Evolutionary conservation across 2,797 vertebrate genomes (phyloP), one percentile per base, ranked within the genome.

Genomic region (Holocentrus rufus): DNA sequence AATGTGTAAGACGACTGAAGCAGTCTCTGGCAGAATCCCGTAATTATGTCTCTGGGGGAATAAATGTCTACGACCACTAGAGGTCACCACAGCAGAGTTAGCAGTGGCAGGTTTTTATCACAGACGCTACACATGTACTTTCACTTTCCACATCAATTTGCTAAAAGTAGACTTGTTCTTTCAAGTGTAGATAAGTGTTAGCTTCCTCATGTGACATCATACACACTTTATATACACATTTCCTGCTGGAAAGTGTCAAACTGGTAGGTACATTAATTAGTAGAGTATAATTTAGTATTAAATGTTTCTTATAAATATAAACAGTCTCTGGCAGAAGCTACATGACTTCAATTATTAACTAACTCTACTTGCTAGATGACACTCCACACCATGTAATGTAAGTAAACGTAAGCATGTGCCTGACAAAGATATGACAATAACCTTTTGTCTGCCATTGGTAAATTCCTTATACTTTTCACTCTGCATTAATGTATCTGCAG

Each of bases 41-140:
- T 85, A 85, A 88, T 85, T 82, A 82, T 72, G 64, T 85, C 85
- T 58, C 72, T 2, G 13, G 58, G 72, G 87, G 79, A 54, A 65
- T 31, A 46, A 14, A 62, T 52, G 50, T 74, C 30, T 53, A 61
- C 78, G 66, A 39, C 77, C 81, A 90, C 56, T 53, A 87, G 83
- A 84, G 85, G 88, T 85, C 88, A 87, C 73, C 66, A 72, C 31
- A 86, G 74, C 70, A 65, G 47, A 74, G 65, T 65, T 2, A 31
- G 30, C 30, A 31, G 30, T 65, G 75, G 61, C 68, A 80, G 55
- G 65, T 71, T 80, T 39, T 77, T 18, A 70, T 74, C 62, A 42
- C 64, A 17, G 61, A 54, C 44, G 50, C 34, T 18, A 77, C 36
- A 69, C 46, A 31, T 36, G 50, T 47, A 27, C 59, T 7, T 31